Evolutionary conservation across 2,797 vertebrate genomes (phyloP).

Genomic region (Pitangus sulphuratus): DNA sequence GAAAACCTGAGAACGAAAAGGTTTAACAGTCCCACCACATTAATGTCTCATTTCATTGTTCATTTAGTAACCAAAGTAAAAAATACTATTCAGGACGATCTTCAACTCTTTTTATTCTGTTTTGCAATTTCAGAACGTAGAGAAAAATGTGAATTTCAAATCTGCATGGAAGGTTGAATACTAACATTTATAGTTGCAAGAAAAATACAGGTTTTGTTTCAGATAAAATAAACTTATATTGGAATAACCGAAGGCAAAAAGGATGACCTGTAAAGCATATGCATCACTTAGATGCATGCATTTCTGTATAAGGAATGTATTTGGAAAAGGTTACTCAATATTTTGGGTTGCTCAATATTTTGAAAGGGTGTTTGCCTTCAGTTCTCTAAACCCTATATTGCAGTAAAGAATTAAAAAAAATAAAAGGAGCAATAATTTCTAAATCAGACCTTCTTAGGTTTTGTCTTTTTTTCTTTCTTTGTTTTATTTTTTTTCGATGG

Average conservation of each 20-base stretch:
- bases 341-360: neutral
- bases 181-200: neutral
- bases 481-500: neutral
- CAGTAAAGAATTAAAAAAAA: neutral
- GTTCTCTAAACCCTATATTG: neutral
- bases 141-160: neutral
- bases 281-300: neutral
- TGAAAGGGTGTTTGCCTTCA: neutral
- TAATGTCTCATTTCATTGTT: neutral
- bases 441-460: neutral
- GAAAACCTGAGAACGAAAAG: too few species aligned
- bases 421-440: neutral
- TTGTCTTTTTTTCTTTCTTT: neutral
- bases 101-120: neutral
- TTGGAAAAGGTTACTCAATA: neutral
- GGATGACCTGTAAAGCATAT: neutral
- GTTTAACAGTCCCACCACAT: neutral
- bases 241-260: neutral
- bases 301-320: neutral
- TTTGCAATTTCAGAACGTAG: neutral
- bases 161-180: neutral
- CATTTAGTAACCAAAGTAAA: neutral
- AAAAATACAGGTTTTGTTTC: neutral
- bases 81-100: neutral
- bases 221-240: neutral